A percentile compares a stretch with the other conserved stretches of the same genome.
Conservation (phyloP, 2,113 vertebrate genomes). For the Microcebus griseorufus region DNA sequence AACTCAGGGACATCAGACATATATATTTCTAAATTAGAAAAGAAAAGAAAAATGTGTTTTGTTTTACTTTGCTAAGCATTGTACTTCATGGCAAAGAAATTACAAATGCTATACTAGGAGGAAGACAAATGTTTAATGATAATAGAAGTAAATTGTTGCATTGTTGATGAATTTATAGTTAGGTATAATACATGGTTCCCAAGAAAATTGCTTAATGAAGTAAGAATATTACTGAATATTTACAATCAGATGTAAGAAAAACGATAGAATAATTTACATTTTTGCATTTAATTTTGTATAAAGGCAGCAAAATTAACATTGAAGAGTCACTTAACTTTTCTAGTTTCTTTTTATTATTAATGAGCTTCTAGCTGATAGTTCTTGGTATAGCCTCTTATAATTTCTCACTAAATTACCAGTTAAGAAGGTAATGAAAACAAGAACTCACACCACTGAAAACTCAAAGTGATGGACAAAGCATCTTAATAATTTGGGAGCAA, state of each 20-base stretch:
- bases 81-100: background rate
- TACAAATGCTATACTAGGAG: background rate
- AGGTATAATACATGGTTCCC: conserved; percentile 1
- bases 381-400: background rate
- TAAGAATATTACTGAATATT: background rate
- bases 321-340: background rate
- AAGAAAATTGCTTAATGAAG: background rate
- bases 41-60: conserved; percentile 11
- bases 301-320: background rate
- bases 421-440: background rate
- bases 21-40: conserved; percentile 42
- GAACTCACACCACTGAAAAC: background rate
- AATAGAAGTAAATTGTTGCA: background rate
- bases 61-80: conserved; percentile 40
- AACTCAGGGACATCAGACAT: background rate
- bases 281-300: background rate
- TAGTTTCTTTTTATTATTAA: background rate
- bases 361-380: background rate
- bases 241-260: background rate
- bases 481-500: background rate
- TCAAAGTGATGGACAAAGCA: background rate
- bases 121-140: conserved; percentile 9
- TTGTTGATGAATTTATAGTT: background rate
- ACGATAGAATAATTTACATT: background rate
- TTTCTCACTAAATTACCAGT: background rate